Evolutionary conservation across 2,797 vertebrate species (phyloP), one percentile per base, ranked within the genome.

Genomic region (Pelochelys cantorii): DNA sequence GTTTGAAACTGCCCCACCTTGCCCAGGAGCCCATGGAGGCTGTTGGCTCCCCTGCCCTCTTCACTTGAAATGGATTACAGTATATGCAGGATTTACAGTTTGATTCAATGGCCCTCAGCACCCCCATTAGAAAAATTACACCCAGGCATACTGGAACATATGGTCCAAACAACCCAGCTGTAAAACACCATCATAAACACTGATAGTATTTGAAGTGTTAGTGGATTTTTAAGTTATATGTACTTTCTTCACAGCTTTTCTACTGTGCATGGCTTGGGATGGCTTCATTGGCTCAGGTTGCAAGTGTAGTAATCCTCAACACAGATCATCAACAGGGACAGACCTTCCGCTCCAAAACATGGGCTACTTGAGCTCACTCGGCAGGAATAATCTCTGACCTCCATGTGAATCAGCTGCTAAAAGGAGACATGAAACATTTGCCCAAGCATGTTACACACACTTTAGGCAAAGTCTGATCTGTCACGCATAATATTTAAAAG

Each of bases 301-400:
- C 54, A 83, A 85, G 23, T 23, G 83, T 42, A 94, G 57, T 75
- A 79, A 74, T 71, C 22, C 68, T 79, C 93, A 79, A 81, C 93
- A 90, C 86, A 86, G 34, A 23, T 7, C 13, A 83, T 86, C 88
- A 74, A 42, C 55, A 87, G 17, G 81, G 93, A 85, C 87, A 93
- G 94, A 89, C 4, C 53, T 81, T 77, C 57, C 83, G 75, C 27
- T 85, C 25, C 55, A 83, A 37, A 86, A 92, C 23, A n/a, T 55
- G 20, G 62, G 53, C 65, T 94, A 93, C 62, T 65, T 60, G 59
- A 92, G 77, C 71, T 57, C 86, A 77, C 52, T 71, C 87, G 52
- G 77, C 81, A 95, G 31, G 57, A 88, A 93, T 92, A 93, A 79
- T 0, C n/a, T 84, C 95, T 91, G 91, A 54, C 81, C 77, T 88